phyloP scores from a whole-genome alignment of 2,113 vertebrate species.

The Poeciliopsis turrubarensis region DNA sequence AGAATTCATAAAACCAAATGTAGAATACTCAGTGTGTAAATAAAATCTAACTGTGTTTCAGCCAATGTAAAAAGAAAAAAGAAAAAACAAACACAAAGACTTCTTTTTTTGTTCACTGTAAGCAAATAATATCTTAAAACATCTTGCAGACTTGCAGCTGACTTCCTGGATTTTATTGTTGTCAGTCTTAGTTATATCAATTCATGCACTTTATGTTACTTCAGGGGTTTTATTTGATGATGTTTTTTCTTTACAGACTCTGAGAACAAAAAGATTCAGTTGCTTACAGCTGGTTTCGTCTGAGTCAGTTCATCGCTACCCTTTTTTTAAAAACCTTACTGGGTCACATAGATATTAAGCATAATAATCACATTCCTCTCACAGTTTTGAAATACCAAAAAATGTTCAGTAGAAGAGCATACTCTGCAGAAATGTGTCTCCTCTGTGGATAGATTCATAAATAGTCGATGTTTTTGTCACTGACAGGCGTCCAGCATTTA shows the following conservation, averaged over 20 bases:
- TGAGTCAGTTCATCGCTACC: neutral
- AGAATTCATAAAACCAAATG: too few species aligned
- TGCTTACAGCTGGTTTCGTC: neutral
- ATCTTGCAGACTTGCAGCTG: neutral
- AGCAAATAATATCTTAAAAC: neutral
- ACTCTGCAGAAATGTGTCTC: conserved; percentile 7
- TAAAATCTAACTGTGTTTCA: too few species aligned
- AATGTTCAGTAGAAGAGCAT: neutral
- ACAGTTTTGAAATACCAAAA: neutral
- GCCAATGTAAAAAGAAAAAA: too few species aligned
- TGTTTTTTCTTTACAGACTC: neutral
- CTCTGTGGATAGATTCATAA: conserved; percentile 28
- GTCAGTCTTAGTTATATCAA: neutral
- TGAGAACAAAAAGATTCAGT: neutral
- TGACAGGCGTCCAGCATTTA: conserved; percentile 38
- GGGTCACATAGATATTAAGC: neutral
- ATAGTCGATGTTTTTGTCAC: conserved; percentile 24
- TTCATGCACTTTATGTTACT: neutral
- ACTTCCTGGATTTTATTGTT: neutral
- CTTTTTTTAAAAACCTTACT: neutral
- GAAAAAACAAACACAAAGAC: too few species aligned
- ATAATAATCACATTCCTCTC: neutral
- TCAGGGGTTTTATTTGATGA: neutral
- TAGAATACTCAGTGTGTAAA: too few species aligned
- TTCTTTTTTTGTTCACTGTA: too few species aligned